These are phyloP conservation scores for Drosophila colorata DNA, from an alignment of 2,888 invertebrate species.

Conservation along the genomic window DNA sequence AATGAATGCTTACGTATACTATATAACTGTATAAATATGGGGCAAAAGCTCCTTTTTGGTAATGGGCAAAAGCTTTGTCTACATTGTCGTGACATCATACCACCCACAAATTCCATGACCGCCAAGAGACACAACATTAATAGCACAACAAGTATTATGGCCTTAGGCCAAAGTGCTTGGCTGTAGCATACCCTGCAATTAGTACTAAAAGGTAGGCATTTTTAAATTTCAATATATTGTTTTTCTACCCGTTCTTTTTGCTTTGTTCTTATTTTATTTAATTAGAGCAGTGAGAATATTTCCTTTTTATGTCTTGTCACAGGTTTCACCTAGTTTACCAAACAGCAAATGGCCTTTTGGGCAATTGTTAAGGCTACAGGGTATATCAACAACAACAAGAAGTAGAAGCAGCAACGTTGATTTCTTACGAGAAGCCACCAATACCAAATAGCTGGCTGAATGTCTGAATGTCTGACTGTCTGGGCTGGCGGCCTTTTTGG, in stretches of 20 bases:
- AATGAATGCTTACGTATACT: slow-evolving; percentile 8
- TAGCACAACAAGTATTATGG: slow-evolving; percentile 49
- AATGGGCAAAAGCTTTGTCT: slow-evolving; percentile 44
- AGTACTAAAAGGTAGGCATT: neutral
- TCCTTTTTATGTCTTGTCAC: too few relatives aligned
- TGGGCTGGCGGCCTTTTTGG: slow-evolving; percentile 44
- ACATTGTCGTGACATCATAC: slow-evolving; percentile 50
- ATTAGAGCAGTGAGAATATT: too few relatives aligned
- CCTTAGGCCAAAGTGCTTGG: neutral
- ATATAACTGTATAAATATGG: neutral
- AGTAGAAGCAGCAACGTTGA: slow-evolving; percentile 34
- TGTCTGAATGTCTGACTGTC: slow-evolving; percentile 31
- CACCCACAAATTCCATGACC: slow-evolving; percentile 47
- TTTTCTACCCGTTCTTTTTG: too few relatives aligned
- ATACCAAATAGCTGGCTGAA: slow-evolving; percentile 25
- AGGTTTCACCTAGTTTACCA: too few relatives aligned
- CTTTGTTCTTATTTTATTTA: too few relatives aligned
- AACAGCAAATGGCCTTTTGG: too few relatives aligned
- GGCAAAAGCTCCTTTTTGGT: slow-evolving; percentile 48
- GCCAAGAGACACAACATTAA: slow-evolving; percentile 31
- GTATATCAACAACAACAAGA: slow-evolving; percentile 23
- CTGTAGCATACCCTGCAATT: slow-evolving; percentile 15
- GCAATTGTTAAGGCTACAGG: neutral
- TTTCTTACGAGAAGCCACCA: slow-evolving; percentile 43
- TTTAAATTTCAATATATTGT: too few relatives aligned